Percentiles rank a stretch among this genome's conserved stretches.
Evolutionary conservation across 2,797 vertebrate species (phyloP).

Genomic region (Stomatorhinus walkeri): DNA sequence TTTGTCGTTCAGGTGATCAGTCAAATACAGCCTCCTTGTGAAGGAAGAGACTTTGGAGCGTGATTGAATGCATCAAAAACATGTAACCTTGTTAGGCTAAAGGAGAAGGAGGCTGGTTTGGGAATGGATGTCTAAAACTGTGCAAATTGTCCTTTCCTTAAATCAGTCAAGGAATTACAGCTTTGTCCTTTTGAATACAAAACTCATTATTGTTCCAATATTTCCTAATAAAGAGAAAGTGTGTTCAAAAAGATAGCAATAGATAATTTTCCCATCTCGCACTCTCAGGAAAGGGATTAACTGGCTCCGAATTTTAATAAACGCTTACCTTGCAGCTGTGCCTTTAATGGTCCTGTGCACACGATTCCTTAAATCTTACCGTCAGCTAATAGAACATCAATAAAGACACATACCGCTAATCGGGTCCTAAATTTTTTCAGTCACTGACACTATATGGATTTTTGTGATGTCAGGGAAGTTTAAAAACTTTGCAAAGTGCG

Average conservation of each 20-base stretch:
- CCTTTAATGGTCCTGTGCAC: background rate
- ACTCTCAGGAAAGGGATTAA: background rate
- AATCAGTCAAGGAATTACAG: conserved; percentile 1
- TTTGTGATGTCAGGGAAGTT: background rate
- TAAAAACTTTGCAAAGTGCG: background rate
- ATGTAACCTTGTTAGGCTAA: background rate
- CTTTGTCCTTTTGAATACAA: background rate
- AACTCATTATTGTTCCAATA: background rate
- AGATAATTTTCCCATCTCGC: background rate
- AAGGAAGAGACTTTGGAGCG: background rate
- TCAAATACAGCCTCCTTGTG: background rate
- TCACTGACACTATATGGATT: background rate
- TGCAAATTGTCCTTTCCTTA: background rate
- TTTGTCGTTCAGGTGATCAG: background rate
- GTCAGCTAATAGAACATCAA: background rate
- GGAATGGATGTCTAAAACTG: background rate
- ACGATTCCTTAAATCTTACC: background rate
- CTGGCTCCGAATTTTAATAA: background rate
- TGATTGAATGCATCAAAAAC: background rate
- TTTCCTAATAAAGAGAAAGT: background rate
- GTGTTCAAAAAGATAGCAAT: background rate
- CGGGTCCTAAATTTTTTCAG: background rate
- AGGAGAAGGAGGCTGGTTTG: background rate
- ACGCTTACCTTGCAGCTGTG: background rate
- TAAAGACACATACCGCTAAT: background rate